phyloP scores from a whole-genome alignment of 1,140 invertebrate species.

The Drosophila suzukii region DNA sequence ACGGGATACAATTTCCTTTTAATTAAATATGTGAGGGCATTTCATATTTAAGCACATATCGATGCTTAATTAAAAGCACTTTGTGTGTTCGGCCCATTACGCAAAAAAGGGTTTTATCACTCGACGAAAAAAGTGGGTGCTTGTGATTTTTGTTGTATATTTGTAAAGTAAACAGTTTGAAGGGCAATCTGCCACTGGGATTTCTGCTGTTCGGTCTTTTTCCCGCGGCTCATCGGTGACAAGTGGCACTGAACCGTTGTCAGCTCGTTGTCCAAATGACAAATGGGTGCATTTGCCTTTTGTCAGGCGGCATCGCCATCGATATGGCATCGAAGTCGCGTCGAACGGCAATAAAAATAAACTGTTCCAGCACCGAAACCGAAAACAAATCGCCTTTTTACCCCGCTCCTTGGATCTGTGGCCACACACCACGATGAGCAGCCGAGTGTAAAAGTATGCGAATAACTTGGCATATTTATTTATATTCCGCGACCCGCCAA shows the following conservation, averaged over 20 bases:
- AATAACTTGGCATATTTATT: slow-evolving; percentile 62
- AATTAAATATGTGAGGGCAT: slow-evolving; percentile 63
- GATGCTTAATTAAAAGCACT: slow-evolving; percentile 69
- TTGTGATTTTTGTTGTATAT: too few relatives aligned
- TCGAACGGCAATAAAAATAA: slow-evolving; percentile 67
- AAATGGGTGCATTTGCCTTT: slow-evolving; percentile 75
- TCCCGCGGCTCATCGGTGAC: slow-evolving; percentile 28
- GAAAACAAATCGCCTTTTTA: slow-evolving; percentile 22
- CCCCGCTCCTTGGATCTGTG: slow-evolving; percentile 9
- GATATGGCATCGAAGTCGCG: slow-evolving; percentile 58
- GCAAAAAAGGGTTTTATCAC: slow-evolving; percentile 8
- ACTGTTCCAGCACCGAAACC: slow-evolving; percentile 37
- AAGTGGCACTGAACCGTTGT: slow-evolving; percentile 55
- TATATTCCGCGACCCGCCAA: slow-evolving; percentile 56
- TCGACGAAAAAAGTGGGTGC: not conserved
- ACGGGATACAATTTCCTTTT: slow-evolving; percentile 52
- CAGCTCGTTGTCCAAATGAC: slow-evolving; percentile 76
- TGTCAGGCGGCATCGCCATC: slow-evolving; percentile 47
- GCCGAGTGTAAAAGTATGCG: slow-evolving; percentile 46
- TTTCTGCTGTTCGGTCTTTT: slow-evolving; percentile 23
- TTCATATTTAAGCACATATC: slow-evolving; percentile 62
- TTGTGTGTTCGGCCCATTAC: slow-evolving; percentile 12
- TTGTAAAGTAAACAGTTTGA: slow-evolving; percentile 30
- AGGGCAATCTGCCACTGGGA: slow-evolving; percentile 15
- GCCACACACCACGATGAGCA: slow-evolving; percentile 57